These are phyloP conservation scores for Pseudois nayaur DNA, from an alignment of 2,113 vertebrate species.

Conservation along the genomic window DNA sequence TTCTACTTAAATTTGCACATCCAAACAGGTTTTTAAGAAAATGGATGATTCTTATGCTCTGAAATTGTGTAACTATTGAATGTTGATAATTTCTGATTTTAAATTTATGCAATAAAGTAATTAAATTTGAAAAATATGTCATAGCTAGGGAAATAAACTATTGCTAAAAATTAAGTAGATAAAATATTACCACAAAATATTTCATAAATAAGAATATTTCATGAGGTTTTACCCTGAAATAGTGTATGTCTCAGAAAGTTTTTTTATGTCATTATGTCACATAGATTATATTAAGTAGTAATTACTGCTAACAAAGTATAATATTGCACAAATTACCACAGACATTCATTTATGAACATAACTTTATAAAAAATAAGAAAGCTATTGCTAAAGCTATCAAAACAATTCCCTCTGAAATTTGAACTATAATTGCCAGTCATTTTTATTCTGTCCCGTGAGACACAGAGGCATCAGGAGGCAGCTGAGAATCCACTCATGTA, in stretches of 20 bases:
- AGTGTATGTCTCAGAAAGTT: background rate
- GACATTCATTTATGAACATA: constrained; percentile 48
- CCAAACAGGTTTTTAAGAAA: background rate
- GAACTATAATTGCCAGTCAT: constrained; percentile 39
- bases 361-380: constrained; percentile 48
- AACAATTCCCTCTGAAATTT: constrained; percentile 49
- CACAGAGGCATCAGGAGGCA: background rate
- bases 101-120: background rate
- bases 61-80: background rate
- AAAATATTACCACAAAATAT: background rate
- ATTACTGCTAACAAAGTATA: constrained; percentile 36
- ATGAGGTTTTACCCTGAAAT: background rate
- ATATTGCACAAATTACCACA: constrained; percentile 42
- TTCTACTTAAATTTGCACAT: background rate
- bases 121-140: background rate
- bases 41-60: background rate
- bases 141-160: background rate
- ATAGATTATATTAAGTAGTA: constrained; percentile 5
- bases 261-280: background rate
- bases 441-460: constrained; percentile 48
- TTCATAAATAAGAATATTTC: background rate
- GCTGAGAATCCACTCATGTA: constrained; percentile 42
- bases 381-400: constrained; percentile 16
- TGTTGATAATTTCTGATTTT: background rate
- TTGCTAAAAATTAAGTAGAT: background rate